phyloP scores from a whole-genome alignment of 2,888 invertebrate genomes.

The Ophion slaviceki region DNA sequence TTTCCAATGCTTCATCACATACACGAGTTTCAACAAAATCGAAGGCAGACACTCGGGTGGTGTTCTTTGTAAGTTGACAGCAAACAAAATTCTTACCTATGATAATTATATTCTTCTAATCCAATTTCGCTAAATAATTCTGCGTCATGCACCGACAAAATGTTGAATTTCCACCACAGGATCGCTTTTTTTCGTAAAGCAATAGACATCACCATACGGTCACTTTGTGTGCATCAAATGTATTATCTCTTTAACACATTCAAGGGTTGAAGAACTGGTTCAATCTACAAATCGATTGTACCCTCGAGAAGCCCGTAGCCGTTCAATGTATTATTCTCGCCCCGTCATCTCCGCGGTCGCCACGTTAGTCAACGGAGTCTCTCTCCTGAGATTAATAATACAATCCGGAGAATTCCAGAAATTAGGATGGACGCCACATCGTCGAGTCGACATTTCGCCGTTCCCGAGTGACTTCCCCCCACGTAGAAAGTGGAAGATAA shows the following conservation, averaged over 20 bases:
- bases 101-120: no score
- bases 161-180: no score
- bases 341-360: constrained; percentile 4
- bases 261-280: neutral
- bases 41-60: no score
- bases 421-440: constrained; percentile 76
- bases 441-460: constrained; percentile 64
- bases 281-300: constrained; percentile 9
- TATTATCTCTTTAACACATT: neutral
- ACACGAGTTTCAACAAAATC: no score
- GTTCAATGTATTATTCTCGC: constrained; percentile 12
- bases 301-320: neutral
- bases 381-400: constrained; percentile 75
- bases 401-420: constrained; percentile 72
- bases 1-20: no score
- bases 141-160: no score
- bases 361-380: constrained; percentile 20
- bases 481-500: constrained; percentile 72
- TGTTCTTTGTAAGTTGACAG: no score
- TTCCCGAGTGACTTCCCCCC: constrained; percentile 58
- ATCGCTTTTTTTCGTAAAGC: neutral
- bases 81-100: no score
- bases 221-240: no score
- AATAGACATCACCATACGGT: neutral
- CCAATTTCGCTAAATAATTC: no score